These are phyloP conservation scores for Aurelia aurita DNA, from an alignment of 30 jellyfish, hydroid and myxozoan species.

Conservation along the genomic window DNA sequence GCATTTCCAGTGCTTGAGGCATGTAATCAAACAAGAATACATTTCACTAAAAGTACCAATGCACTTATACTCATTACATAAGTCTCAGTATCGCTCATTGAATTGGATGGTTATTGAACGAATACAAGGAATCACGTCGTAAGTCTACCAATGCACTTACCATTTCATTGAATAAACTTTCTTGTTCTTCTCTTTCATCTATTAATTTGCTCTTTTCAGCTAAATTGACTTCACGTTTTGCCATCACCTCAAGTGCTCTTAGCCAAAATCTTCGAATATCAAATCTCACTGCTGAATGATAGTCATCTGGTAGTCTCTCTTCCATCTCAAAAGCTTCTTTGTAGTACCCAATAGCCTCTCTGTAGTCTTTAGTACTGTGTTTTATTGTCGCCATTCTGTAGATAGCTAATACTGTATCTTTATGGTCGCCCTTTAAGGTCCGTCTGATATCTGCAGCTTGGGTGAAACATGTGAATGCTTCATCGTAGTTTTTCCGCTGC, in stretches of 20 bases:
- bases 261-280: slow-evolving; percentile 23
- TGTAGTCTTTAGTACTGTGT: neutral
- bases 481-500: neutral
- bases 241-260: neutral
- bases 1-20: no score
- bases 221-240: neutral
- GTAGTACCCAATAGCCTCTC: slow-evolving; percentile 48
- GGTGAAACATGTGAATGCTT: slow-evolving; percentile 15
- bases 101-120: no score
- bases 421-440: slow-evolving; percentile 45
- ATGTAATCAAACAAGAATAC: no score
- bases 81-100: no score
- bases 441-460: slow-evolving; percentile 41
- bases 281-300: slow-evolving; percentile 32
- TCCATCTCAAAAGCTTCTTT: slow-evolving; percentile 74
- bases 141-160: slow-evolving; percentile 11
- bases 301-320: slow-evolving; percentile 43
- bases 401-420: slow-evolving; percentile 48
- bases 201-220: neutral
- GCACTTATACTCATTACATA: no score
- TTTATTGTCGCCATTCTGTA: slow-evolving; percentile 29
- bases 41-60: no score
- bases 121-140: no score
- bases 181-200: neutral
- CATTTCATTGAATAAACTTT: neutral